phyloP scores from a whole-genome alignment of 2,113 vertebrate species.

The Scalopus aquaticus region DNA sequence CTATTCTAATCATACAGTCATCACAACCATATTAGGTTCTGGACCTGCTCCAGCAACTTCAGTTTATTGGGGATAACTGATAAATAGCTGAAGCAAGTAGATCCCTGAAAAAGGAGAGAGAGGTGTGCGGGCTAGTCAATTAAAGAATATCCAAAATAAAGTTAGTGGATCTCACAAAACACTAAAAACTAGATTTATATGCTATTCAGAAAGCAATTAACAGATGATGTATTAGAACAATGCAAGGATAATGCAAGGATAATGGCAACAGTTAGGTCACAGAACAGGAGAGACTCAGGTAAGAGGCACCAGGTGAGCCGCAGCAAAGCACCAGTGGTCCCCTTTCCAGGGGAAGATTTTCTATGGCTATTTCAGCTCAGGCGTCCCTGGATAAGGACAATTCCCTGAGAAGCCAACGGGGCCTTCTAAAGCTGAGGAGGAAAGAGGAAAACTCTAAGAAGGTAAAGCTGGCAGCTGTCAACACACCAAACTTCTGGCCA shows the following conservation, averaged over 20 bases:
- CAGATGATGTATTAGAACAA: background rate
- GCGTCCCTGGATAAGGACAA: background rate
- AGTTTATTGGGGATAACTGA: background rate
- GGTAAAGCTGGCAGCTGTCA: background rate
- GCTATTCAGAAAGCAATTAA: constrained; percentile 17
- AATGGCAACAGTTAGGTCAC: background rate
- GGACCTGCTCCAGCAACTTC: background rate
- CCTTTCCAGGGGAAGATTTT: background rate
- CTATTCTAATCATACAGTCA: background rate
- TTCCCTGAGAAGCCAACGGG: background rate
- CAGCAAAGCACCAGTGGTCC: background rate
- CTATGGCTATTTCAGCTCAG: background rate
- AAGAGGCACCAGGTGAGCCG: background rate
- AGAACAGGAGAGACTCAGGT: background rate
- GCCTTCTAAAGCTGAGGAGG: background rate
- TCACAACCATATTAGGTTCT: background rate
- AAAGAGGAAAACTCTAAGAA: background rate
- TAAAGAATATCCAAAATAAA: background rate
- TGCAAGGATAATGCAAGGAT: too few relatives aligned
- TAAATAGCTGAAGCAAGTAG: background rate
- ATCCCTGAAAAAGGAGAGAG: background rate
- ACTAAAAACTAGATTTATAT: background rate
- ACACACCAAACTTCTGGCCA: background rate
- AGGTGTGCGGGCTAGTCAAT: background rate
- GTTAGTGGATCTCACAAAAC: background rate